Evolutionary conservation across 2,113 vertebrate species (phyloP).

Genomic region (Prinia subflava): DNA sequence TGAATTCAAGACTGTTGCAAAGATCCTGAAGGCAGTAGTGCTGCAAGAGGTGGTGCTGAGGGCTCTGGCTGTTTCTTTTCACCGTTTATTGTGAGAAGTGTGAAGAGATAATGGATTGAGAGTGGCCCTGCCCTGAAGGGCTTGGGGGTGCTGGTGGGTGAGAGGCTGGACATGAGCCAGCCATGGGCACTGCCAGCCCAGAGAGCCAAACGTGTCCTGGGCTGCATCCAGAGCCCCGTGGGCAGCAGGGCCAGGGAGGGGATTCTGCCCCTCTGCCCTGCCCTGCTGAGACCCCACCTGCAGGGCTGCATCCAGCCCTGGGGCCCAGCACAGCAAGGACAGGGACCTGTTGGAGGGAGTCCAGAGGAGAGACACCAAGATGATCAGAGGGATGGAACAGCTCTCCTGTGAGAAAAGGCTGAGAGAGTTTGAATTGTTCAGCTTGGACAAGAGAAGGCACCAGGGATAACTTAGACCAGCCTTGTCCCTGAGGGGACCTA

Average conservation of each 20-base stretch:
- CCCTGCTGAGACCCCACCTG: not conserved
- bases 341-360: rapidly evolving
- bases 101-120: not conserved
- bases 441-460: not conserved
- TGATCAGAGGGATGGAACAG: not conserved
- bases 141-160: rapidly evolving
- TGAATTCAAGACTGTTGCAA: not conserved
- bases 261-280: not conserved
- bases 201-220: not conserved
- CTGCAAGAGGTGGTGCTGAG: not conserved
- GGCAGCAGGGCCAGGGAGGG: not conserved
- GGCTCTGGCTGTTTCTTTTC: not conserved
- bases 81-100: not conserved
- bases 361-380: rapidly evolving
- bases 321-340: not conserved
- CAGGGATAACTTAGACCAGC: not conserved
- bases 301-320: not conserved
- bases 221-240: not conserved
- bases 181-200: not conserved
- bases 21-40: not conserved
- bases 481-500: not conserved
- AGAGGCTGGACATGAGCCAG: not conserved
- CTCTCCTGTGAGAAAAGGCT: rapidly evolving
- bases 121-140: rapidly evolving
- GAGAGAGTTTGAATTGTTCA: not conserved